Conservation (phyloP, 92 coral and sea anemone genomes). For the Paramuricea clavata region DNA sequence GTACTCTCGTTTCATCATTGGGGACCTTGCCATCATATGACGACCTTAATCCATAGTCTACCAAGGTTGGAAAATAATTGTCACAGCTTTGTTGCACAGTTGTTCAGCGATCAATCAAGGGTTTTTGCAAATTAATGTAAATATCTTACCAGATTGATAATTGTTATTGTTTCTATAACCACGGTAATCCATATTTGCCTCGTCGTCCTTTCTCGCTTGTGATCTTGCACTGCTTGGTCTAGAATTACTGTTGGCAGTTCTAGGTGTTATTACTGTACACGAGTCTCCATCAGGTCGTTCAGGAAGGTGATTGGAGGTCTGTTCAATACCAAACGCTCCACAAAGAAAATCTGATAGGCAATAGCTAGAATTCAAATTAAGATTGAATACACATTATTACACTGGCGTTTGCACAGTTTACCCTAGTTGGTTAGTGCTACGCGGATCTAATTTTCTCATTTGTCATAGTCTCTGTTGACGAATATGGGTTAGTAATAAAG, state of each 20-base stretch:
- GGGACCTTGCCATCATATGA: too few relatives aligned
- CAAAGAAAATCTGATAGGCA: slow-evolving; percentile 96
- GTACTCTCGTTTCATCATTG: too few relatives aligned
- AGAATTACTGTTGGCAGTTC: neutral
- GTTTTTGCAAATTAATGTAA: too few relatives aligned
- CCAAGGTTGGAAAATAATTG: too few relatives aligned
- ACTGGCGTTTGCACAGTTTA: too few relatives aligned
- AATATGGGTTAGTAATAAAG: too few relatives aligned
- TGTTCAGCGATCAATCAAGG: too few relatives aligned
- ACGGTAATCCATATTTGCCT: neutral
- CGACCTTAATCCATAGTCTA: too few relatives aligned
- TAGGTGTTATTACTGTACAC: slow-evolving; percentile 70
- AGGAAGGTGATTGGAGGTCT: slow-evolving; percentile 85
- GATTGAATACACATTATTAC: neutral
- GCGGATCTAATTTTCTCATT: too few relatives aligned
- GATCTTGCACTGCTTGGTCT: neutral
- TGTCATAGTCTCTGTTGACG: too few relatives aligned
- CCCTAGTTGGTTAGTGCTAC: too few relatives aligned
- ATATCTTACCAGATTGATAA: slow-evolving; percentile 3
- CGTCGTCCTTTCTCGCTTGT: neutral
- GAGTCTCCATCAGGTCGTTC: slow-evolving; percentile 95
- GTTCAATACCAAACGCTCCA: slow-evolving; percentile 76
- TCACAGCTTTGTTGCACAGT: too few relatives aligned
- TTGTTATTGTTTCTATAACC: slow-evolving; percentile 3
- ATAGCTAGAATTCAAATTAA: slow-evolving; percentile 63